Base-by-base conservation (phyloP, 2,113 vertebrate genomes). In the Oenanthe oenanthe region DNA sequence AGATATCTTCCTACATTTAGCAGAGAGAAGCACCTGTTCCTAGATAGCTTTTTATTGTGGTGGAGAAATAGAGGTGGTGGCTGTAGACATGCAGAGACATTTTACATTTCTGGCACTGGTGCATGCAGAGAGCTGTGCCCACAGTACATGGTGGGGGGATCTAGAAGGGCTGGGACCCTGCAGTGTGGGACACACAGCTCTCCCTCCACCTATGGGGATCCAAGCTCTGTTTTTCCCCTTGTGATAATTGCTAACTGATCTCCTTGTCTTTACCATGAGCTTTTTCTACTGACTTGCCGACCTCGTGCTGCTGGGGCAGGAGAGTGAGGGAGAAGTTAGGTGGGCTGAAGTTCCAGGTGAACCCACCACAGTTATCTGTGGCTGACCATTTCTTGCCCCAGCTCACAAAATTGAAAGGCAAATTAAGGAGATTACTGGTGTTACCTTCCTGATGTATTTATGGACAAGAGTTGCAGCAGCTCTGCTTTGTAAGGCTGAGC, bases 221-320 rank as follows among this genome's bases (percentile, higher is more conserved):
- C 31, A 43, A 25, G 12, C 28, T 36, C 29, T 81, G 4, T 1
- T 72, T 89, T 53, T 31, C 6, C 13, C 1, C 0, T 5, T 31
- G 12, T 31, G n/a, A 7, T n/a, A 19, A 31, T 40, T 0, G 0
- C 5, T 17, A 54, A 32, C 4, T 22, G 40, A 32, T 50, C 6
- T 43, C 26, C 17, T 24, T 17, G 2, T 18, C 9, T 43, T 40
- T n/a, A 17, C 14, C 9, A 13, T 4, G 13, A 72, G 10, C 18
- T 76, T 76, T 76, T 47, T 13, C 21, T 51, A 1, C 5, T 32
- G 40, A 7, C 50, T 9, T 43, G 13, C 19, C 4, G 13, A 2
- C 2, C 29, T 7, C 10, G 2, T 57, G 10, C 17, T 36, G 9
- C 21, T 29, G 21, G 3, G 10, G 16, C 45, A 9, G 31, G 6